Evolutionary conservation across 2,797 vertebrate species (phyloP), one percentile per base, ranked within the genome.

Genomic region (Sebastes minor): DNA sequence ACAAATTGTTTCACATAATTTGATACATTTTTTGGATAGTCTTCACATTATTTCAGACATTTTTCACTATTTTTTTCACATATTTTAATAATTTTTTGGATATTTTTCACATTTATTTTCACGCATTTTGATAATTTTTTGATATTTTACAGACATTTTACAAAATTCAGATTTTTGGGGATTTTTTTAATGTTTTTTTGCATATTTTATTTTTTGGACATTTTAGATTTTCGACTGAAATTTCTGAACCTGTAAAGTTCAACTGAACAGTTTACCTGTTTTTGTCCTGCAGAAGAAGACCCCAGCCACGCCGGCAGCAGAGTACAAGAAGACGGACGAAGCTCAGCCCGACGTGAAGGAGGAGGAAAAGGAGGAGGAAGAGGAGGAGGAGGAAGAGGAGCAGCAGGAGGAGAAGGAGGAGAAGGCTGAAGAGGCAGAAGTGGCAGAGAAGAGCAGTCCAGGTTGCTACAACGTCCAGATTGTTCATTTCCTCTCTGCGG

Each of bases 281-380:
- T 72, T 18, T 46, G 4, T 8, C 63, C 46, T 90, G 83, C 91
- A 99, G 98, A 99, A 98, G 91, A 98, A 98, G 89, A 90, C 95
- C 14, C 81, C 86, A 20, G 94, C 93, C 65, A 88, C 96, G 35
- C 90, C 90, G 5, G 95, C 96, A 74, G 94, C 96, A 2, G 96
- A 98, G 10, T 97, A 99, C 86, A 99, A 99, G 94, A 99, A 99
- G 91, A 99, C 98, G 0, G 99, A 99, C 74, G 97, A 97, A 71
- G 96, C 98, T 84, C 99, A 99, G 84, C 98, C 98, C 14, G 99
- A 99, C 59, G 97, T 98, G 91, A 96, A 97, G 91, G 97, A 98
- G 35, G 97, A 97, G 1, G 95, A 94, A 1, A 93, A 93, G 6
- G 87, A 94, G 5, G 95, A 95, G 14, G 94, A 95, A 2, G 93